Percentiles rank a stretch among this genome's conserved stretches.
phyloP scores from a whole-genome alignment of 2,888 invertebrate genomes.

The Eupithecia abbreviata region DNA sequence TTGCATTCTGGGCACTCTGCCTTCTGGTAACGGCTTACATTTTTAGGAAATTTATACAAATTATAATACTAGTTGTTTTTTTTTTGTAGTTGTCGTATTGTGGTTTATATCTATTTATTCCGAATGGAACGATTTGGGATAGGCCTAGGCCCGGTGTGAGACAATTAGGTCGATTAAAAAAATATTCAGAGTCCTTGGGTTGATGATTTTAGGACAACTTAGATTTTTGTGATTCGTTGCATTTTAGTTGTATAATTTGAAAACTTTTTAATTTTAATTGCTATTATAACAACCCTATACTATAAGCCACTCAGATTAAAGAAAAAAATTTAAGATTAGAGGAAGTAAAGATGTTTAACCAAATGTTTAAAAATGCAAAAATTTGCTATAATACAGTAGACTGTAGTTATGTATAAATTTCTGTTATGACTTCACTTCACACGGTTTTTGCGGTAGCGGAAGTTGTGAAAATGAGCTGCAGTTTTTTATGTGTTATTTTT shows the following conservation, averaged over 20 bases:
- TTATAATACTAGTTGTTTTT: too few relatives aligned
- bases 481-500: constrained; percentile 32
- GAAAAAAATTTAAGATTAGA: too few relatives aligned
- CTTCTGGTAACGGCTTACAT: too few relatives aligned
- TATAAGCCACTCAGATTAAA: neutral
- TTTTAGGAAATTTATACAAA: too few relatives aligned
- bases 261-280: neutral
- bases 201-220: neutral
- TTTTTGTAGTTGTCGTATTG: too few relatives aligned
- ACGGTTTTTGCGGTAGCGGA: constrained; percentile 32
- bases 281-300: too few relatives aligned
- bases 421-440: constrained; percentile 19
- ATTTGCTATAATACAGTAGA: neutral
- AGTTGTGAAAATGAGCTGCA: constrained; percentile 35
- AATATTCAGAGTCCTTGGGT: neutral
- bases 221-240: neutral
- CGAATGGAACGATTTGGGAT: neutral
- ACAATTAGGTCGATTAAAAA: neutral
- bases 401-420: neutral
- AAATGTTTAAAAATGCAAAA: neutral
- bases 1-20: too few relatives aligned
- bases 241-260: neutral
- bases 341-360: neutral
- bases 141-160: neutral
- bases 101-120: too few relatives aligned